Base-by-base conservation (phyloP, 2,888 invertebrate species). In the Smittia aterrima region DNA sequence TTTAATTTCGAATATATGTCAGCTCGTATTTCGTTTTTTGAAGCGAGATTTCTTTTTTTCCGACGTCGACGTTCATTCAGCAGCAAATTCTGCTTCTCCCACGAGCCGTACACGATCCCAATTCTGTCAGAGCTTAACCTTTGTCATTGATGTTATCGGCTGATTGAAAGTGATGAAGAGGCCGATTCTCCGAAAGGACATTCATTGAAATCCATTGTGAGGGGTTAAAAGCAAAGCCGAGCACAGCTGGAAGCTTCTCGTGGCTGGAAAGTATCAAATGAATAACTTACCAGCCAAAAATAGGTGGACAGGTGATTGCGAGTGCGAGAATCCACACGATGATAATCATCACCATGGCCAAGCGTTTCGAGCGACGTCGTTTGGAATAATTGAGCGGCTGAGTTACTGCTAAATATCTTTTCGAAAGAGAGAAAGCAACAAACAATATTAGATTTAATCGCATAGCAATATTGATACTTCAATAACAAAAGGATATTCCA, bases 221-320 rank as follows among this genome's bases (percentile, higher is more conserved):
- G n/a, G n/a, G n/a, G n/a, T n/a, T n/a, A n/a, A n/a, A n/a, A n/a
- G n/a, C n/a, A n/a, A n/a, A n/a, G n/a, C n/a, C n/a, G n/a, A n/a
- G n/a, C n/a, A n/a, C n/a, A n/a, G n/a, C n/a, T 32, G 32, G 32
- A 47, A 2, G 47, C 2, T 2, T 47, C 47, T 47, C 38, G 16
- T n/a, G 47, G 24, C 4, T 11, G 24, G 18, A 24, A 6, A 6
- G 16, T 13, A n/a, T 47, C 20, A 18, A 53, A 87, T 32, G 32
- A 32, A 32, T 32, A 32, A 32, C 32, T 87, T 82, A 92, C 95
- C 95, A 95, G 79, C 95, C 95, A 77, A 96, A 88, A 84, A 98
- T 91, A 1, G 96, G 96, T 0, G 97, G 97, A 78, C 96, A 94
- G 16, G 96, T 96, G 76, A 98, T 96, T 40, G 95, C 86, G 62